A percentile compares a stretch with the other conserved stretches of the same genome.
These are phyloP conservation scores for Malacoctenus gilli DNA, from an alignment of 2,797 vertebrate species.

Conservation along the genomic window DNA sequence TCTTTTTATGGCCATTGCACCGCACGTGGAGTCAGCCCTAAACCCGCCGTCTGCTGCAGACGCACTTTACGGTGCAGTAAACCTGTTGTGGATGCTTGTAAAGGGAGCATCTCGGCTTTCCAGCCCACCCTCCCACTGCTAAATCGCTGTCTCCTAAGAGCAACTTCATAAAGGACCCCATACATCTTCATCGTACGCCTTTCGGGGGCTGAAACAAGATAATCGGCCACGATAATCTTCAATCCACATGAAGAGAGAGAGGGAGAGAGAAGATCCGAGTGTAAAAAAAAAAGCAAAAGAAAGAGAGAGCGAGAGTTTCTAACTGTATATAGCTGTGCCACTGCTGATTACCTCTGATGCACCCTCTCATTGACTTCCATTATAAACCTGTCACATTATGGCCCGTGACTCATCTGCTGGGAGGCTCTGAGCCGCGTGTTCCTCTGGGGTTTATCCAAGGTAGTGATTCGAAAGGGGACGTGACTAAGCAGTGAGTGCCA, in stretches of 20 bases:
- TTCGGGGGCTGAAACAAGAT: no score
- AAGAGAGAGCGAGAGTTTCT: constrained; percentile 6
- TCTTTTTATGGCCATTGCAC: constrained; percentile 13
- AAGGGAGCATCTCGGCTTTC: constrained; percentile 19
- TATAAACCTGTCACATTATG: constrained; percentile 72
- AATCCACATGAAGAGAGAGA: no score
- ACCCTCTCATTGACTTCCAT: constrained; percentile 78
- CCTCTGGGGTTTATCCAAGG: constrained; percentile 76
- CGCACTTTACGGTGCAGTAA: constrained; percentile 35
- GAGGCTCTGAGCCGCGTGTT: constrained; percentile 61
- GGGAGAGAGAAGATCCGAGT: constrained; percentile 7
- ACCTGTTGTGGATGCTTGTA: constrained; percentile 42
- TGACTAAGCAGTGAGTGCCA: constrained; percentile 74
- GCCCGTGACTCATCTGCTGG: constrained; percentile 69
- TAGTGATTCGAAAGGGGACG: constrained; percentile 78
- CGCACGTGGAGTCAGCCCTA: constrained; percentile 9
- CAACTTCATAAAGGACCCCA: not conserved
- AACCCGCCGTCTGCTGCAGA: constrained; percentile 34
- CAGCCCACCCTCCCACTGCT: constrained; percentile 13
- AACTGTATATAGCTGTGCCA: constrained; percentile 56
- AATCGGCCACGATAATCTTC: no score
- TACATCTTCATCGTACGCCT: constrained; percentile 6
- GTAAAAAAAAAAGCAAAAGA: constrained; percentile 7
- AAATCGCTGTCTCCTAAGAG: not conserved
- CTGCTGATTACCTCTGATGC: constrained; percentile 63